phyloP scores from a whole-genome alignment of 1,140 invertebrate genomes.

The Lasioglossum albipes region DNA sequence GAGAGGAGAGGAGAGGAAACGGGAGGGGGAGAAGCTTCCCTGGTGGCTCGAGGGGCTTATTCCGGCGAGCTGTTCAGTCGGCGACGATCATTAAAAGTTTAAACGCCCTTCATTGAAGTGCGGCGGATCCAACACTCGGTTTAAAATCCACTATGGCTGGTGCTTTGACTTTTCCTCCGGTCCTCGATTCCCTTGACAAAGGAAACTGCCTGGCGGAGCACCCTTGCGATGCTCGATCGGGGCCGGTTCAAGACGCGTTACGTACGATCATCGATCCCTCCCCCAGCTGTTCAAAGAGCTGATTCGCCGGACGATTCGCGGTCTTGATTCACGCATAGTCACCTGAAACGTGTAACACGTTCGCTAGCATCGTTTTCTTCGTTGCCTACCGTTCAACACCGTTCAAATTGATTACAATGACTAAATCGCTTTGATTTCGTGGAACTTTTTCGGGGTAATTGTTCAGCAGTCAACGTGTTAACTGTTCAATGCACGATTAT shows the following conservation, averaged over 20 bases:
- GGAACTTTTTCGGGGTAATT: too few species aligned
- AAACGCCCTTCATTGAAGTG: slow-evolving; percentile 72
- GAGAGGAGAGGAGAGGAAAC: neutral
- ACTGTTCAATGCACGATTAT: too few species aligned
- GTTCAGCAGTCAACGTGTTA: too few species aligned
- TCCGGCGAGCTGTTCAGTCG: slow-evolving; percentile 66
- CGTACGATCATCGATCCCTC: neutral
- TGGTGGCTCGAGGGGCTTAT: slow-evolving; percentile 68
- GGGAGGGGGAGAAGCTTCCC: slow-evolving; percentile 14
- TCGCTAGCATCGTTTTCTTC: too few species aligned
- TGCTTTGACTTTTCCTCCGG: slow-evolving; percentile 52
- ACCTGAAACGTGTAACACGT: too few species aligned
- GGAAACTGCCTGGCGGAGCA: slow-evolving; percentile 38
- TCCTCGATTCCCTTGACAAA: slow-evolving; percentile 48
- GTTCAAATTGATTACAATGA: too few species aligned
- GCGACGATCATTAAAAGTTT: slow-evolving; percentile 77
- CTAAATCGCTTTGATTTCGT: too few species aligned
- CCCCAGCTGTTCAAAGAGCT: too few species aligned
- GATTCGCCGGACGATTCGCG: too few species aligned
- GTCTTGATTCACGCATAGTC: too few species aligned
- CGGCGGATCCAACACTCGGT: slow-evolving; percentile 67
- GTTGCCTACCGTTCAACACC: too few species aligned
- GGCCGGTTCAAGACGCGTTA: neutral
- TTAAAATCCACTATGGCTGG: slow-evolving; percentile 66
- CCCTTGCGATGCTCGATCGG: slow-evolving; percentile 37